Conservation (phyloP, 2,113 vertebrate species). For the Axis porcinus region DNA sequence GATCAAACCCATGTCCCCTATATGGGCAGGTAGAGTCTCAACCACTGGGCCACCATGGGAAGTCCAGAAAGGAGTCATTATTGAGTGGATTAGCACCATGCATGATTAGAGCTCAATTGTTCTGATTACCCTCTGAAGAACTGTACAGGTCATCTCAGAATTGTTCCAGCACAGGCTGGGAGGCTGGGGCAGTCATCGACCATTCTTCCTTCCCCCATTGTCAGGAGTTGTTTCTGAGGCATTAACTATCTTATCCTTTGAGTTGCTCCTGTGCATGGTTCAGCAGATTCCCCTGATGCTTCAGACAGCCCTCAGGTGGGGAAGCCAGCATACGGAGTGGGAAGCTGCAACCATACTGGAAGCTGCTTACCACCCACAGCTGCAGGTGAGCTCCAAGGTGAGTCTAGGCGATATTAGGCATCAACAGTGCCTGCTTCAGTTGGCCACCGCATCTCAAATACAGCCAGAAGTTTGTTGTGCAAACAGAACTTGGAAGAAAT, state of each 20-base stretch:
- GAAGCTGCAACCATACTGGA: neutral
- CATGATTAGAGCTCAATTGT: neutral
- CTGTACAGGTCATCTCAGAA: neutral
- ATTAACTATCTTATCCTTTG: neutral
- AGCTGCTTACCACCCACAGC: neutral
- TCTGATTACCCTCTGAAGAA: neutral
- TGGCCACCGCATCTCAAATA: neutral
- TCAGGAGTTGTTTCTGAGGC: neutral
- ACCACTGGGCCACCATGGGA: neutral
- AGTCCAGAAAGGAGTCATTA: neutral
- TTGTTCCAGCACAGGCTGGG: neutral
- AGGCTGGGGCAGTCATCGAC: neutral
- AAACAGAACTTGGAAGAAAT: neutral
- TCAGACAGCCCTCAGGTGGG: neutral
- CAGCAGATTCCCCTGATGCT: neutral
- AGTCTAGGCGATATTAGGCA: neutral
- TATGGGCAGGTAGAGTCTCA: neutral
- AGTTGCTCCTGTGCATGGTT: neutral
- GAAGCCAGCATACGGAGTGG: neutral
- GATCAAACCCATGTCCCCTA: neutral
- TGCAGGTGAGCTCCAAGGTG: neutral
- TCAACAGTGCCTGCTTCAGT: neutral
- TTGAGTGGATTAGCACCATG: neutral
- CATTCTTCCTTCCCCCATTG: neutral
- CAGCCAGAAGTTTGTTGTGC: neutral